Conservation (phyloP, 2,113 vertebrate species). For the Pterocles orientalis region DNA sequence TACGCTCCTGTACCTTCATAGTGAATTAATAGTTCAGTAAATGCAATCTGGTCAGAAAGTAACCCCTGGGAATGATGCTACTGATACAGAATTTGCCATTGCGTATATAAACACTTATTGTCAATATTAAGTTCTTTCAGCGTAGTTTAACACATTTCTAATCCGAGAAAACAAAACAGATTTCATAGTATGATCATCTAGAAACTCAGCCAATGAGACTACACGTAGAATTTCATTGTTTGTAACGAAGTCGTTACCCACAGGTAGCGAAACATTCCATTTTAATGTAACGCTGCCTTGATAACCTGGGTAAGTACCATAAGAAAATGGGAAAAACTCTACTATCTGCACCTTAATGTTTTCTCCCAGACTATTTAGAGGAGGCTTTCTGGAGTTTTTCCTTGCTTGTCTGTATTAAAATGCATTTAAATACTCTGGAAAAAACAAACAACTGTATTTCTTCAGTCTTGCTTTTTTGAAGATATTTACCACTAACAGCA, state of each 20-base stretch:
- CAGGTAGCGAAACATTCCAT: not conserved
- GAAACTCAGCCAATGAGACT: not conserved
- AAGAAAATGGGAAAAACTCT: not conserved
- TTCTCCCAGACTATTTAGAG: not conserved
- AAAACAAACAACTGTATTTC: not conserved
- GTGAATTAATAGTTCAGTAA: not conserved
- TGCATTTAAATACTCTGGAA: not conserved
- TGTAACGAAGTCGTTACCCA: not conserved
- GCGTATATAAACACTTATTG: not conserved
- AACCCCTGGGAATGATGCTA: not conserved
- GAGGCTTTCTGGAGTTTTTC: not conserved
- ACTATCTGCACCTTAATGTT: not conserved
- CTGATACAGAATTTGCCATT: not conserved
- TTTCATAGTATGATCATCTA: not conserved
- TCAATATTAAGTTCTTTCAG: not conserved
- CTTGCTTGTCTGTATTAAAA: not conserved
- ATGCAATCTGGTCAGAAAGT: not conserved
- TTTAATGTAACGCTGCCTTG: not conserved
- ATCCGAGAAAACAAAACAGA: not conserved
- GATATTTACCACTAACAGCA: not conserved
- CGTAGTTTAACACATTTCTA: not conserved
- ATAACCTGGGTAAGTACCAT: not conserved
- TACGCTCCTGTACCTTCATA: not conserved
- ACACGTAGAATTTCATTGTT: not conserved
- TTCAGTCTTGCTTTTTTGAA: not conserved